Percentiles rank a stretch among this genome's conserved stretches.
phyloP scores from a whole-genome alignment of 2,797 vertebrate genomes.

The Borostomias antarcticus region DNA sequence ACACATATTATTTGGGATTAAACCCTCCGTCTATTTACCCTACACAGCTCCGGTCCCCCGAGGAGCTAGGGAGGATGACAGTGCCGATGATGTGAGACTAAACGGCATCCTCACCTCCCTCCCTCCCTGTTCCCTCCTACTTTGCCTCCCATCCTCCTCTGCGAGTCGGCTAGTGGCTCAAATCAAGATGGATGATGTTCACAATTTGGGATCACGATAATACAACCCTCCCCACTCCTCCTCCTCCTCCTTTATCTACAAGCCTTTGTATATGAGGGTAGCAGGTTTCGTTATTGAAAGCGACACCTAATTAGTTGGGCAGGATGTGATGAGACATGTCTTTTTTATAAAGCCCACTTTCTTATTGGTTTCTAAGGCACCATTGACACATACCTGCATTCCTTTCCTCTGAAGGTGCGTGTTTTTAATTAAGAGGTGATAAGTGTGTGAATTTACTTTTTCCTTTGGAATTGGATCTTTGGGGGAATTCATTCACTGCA shows the following conservation, averaged over 20 bases:
- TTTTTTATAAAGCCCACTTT: background rate
- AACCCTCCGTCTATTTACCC: background rate
- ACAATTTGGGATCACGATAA: conserved; percentile 49
- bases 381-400: too few species aligned
- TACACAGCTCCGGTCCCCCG: too few species aligned
- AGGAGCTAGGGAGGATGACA: too few species aligned
- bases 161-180: background rate
- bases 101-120: background rate
- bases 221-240: conserved; percentile 36
- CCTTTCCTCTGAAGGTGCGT: too few species aligned
- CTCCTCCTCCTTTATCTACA: conserved; percentile 34
- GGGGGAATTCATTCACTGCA: too few species aligned
- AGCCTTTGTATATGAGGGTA: conserved; percentile 52
- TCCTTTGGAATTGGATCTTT: too few species aligned
- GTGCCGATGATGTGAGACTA: too few species aligned
- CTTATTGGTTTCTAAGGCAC: too few species aligned
- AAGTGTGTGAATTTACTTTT: too few species aligned
- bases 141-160: conserved; percentile 24
- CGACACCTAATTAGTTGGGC: conserved; percentile 67
- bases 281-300: conserved; percentile 62
- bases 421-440: too few species aligned
- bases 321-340: conserved; percentile 14
- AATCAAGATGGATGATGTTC: conserved; percentile 72
- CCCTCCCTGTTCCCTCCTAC: conserved; percentile 29
- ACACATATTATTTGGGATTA: background rate